Evolutionary conservation across 1,140 invertebrate species (phyloP).

Genomic region (Papilio dardanus): DNA sequence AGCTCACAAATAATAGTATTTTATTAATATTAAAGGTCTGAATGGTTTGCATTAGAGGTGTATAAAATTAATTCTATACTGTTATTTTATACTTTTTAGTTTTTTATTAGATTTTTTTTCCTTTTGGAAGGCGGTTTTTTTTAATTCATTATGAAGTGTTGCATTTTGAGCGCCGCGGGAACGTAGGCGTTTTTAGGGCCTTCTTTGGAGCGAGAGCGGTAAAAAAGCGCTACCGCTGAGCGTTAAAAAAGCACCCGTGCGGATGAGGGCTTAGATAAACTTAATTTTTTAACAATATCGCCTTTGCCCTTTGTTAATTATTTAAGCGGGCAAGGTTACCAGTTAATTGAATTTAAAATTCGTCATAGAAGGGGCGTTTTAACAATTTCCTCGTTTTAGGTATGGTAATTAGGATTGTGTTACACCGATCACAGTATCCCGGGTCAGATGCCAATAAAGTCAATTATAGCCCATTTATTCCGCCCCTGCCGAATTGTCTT

Average conservation of each 20-base stretch:
- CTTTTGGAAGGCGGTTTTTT: too few relatives aligned
- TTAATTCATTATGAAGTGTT: too few relatives aligned
- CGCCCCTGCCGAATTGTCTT: conserved; percentile 34
- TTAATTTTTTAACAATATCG: conserved; percentile 27
- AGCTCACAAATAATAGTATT: too few relatives aligned
- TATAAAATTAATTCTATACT: too few relatives aligned
- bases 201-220: too few relatives aligned
- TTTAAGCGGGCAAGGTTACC: conserved; percentile 1
- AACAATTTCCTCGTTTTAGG: conserved; percentile 55
- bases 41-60: too few relatives aligned
- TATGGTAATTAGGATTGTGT: conserved; percentile 62
- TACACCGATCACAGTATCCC: conserved; percentile 52
- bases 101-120: conserved; percentile 1
- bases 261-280: background rate
- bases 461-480: conserved; percentile 36
- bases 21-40: too few relatives aligned
- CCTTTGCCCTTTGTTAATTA: conserved; percentile 28
- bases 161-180: too few relatives aligned
- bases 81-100: too few relatives aligned
- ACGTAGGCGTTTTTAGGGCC: too few relatives aligned
- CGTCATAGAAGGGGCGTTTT: conserved; percentile 50
- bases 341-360: conserved; percentile 28
- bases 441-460: conserved; percentile 57
- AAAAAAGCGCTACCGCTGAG: too few relatives aligned
- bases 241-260: too few relatives aligned